phyloP scores from a whole-genome alignment of 2,888 invertebrate species.

The Caenorhabditis auriculariae region DNA sequence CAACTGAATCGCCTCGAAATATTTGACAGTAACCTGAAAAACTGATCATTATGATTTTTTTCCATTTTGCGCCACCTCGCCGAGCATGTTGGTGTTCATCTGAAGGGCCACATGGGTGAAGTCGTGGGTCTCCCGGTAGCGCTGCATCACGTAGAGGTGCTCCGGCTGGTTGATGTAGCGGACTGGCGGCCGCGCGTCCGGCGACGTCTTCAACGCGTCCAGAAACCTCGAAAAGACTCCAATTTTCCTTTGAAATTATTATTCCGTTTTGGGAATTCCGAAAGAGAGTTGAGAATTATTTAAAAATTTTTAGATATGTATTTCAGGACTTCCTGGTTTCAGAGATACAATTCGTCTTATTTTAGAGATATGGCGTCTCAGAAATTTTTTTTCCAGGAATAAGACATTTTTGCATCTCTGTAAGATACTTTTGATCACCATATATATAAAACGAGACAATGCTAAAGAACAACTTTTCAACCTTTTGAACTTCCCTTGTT shows the following conservation, averaged over 20 bases:
- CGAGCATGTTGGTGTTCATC: conserved; percentile 83
- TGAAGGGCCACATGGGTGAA: conserved; percentile 84
- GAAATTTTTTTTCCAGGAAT: no score
- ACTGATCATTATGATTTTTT: conserved; percentile 12
- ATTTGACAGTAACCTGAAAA: conserved; percentile 86
- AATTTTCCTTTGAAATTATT: no score
- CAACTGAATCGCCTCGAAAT: conserved; percentile 94
- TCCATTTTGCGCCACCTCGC: conserved; percentile 71
- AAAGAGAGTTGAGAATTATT: no score
- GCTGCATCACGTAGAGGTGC: conserved; percentile 90
- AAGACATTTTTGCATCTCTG: no score
- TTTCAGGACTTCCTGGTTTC: no score
- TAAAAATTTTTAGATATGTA: neutral
- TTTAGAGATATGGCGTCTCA: no score
- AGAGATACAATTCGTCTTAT: no score
- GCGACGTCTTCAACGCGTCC: conserved; percentile 77
- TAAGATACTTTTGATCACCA: no score
- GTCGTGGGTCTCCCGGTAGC: conserved; percentile 97
- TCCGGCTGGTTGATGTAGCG: conserved; percentile 86
- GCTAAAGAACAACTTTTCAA: no score
- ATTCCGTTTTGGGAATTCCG: no score
- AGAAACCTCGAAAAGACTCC: conserved; percentile 33
- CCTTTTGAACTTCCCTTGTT: no score
- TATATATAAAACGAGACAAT: no score
- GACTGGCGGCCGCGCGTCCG: conserved; percentile 85